Evolutionary conservation across 2,797 vertebrate species (phyloP), one percentile per base, ranked within the genome.

Genomic region (Salmo trutta): DNA sequence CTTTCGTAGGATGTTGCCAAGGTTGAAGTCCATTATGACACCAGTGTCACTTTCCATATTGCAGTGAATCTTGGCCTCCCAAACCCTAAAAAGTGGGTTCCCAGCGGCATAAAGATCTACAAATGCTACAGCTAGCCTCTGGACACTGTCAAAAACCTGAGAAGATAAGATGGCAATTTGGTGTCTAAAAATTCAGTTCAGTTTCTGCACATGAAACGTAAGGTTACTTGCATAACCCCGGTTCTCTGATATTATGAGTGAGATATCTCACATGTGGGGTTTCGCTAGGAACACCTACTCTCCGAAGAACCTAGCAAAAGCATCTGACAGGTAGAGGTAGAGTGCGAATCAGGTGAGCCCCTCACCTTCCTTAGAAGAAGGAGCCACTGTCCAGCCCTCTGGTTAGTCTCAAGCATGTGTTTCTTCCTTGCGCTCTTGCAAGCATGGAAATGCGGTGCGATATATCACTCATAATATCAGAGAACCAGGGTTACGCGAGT

Each of bases 81-180:
- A 99, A 72, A 90, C 85, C 83, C 95, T 94, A 84, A 99, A 98
- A 0, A 99, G 92, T 84, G 97, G 90, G 89, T 97, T 98, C 15
- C 98, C 98, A 83, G 97, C 95, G n/a, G 89, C 84, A 83, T 95
- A 93, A 12, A 99, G 95, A 76, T 94, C 92, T 80, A 98, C 96
- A 66, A 98, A 99, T 73, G 96, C 93, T 69, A 93, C 90, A 19
- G 94, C 86, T 56, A 99, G 89, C 86, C 98, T 95, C 87, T 97
- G 96, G 78, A 98, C 91, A 1, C 88, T 93, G 70, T 90, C 95
- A 91, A 99, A 99, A 16, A 97, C 90, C 98, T 99, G 87, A 74
- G 21, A 51, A 88, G 72, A 79, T 0, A 83, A 78, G 41, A 41
- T 2, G 21, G 1, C 29, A 41, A 10, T 41, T 41, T 10, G 41